These are phyloP conservation scores for Adoxophyes honmai DNA, from an alignment of 1,140 invertebrate species.

Conservation along the genomic window DNA sequence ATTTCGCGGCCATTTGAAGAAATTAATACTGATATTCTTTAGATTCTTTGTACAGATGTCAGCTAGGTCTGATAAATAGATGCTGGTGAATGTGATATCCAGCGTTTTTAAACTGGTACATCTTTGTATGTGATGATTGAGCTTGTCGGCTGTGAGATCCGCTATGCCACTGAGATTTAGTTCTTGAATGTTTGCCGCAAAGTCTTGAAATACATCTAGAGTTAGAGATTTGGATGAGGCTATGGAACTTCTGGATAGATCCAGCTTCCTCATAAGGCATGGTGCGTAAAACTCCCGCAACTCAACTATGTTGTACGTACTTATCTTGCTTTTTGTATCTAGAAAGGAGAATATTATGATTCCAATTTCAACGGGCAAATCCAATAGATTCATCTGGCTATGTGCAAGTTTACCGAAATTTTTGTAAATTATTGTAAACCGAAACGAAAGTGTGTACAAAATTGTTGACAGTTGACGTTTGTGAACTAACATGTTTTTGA, in stretches of 20 bases:
- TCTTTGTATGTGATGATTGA: constrained; percentile 19
- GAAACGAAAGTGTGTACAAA: too few relatives aligned
- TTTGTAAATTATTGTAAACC: too few relatives aligned
- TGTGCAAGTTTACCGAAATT: too few relatives aligned
- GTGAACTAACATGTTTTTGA: too few relatives aligned
- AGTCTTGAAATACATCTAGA: constrained; percentile 18
- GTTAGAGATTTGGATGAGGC: constrained; percentile 20
- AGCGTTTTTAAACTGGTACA: constrained; percentile 22
- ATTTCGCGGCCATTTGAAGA: constrained; percentile 22
- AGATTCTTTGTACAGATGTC: constrained; percentile 23
- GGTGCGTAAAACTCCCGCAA: constrained; percentile 25
- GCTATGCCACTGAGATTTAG: constrained; percentile 26
- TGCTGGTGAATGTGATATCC: constrained; percentile 27
- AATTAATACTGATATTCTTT: constrained; percentile 28
- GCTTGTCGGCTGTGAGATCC: constrained; percentile 19
- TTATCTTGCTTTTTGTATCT: constrained; percentile 26
- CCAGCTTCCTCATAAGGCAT: constrained; percentile 22
- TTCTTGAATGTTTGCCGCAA: constrained; percentile 19
- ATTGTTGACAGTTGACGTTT: too few relatives aligned
- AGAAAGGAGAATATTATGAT: constrained; percentile 30
- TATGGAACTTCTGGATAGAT: constrained; percentile 24
- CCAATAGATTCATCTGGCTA: constrained; percentile 25
- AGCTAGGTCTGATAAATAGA: constrained; percentile 24
- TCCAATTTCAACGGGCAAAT: constrained; percentile 27
- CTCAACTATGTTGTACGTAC: constrained; percentile 20